These are phyloP conservation scores for Elanoides forficatus DNA, from an alignment of 2,113 vertebrate genomes.

Conservation along the genomic window DNA sequence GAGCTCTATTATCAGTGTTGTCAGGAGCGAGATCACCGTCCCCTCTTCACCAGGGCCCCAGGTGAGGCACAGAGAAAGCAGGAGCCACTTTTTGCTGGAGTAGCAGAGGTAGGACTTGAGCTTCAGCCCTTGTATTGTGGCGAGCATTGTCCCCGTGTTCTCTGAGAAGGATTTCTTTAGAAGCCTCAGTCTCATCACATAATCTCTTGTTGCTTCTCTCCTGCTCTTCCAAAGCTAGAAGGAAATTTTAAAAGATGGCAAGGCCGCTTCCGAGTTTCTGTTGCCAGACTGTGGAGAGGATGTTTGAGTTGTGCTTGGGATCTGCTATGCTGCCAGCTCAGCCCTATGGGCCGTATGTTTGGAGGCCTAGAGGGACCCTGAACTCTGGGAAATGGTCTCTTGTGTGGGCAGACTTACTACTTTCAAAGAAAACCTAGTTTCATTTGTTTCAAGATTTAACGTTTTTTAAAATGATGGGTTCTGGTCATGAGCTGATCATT, in stretches of 20 bases:
- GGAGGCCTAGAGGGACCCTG: neutral
- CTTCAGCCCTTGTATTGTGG: neutral
- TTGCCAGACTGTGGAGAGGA: too few relatives aligned
- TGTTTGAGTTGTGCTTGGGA: neutral
- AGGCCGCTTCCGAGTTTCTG: neutral
- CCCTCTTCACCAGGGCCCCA: neutral
- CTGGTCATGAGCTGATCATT: neutral
- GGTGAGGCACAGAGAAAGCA: neutral
- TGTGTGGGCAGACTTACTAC: neutral
- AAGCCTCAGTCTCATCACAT: neutral
- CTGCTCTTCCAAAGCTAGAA: neutral
- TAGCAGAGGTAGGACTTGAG: neutral
- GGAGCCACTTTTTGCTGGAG: neutral
- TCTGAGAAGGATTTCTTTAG: neutral
- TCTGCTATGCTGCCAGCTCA: neutral
- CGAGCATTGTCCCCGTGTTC: rapidly evolving
- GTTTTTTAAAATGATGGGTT: neutral
- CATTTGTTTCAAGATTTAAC: neutral
- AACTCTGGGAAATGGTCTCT: neutral
- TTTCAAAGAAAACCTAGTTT: neutral
- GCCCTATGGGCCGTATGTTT: neutral
- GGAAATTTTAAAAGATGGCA: neutral
- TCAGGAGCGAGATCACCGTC: rapidly evolving
- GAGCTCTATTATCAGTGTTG: rapidly evolving
- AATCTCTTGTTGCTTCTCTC: neutral